Percentiles rank a stretch among this genome's conserved stretches.
Evolutionary conservation across 1,140 invertebrate genomes (phyloP).

Genomic region (Stegodyphus mimosarum): DNA sequence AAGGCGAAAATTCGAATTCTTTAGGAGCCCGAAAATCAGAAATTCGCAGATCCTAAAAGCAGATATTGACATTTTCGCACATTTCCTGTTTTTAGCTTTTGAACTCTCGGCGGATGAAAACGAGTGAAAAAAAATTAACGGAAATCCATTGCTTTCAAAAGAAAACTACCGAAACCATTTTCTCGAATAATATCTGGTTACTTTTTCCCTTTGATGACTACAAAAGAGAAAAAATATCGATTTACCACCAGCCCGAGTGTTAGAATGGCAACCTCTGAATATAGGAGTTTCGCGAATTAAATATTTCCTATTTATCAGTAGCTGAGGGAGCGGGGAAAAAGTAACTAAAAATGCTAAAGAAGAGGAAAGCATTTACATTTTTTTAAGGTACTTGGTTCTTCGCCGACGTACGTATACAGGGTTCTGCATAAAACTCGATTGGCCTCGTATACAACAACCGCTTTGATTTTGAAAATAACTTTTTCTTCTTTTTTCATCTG

Average conservation of each 20-base stretch:
- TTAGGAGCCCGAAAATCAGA: not conserved
- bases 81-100: slow-evolving; percentile 18
- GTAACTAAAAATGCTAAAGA: slow-evolving; percentile 33
- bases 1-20: not conserved
- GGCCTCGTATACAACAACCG: slow-evolving; percentile 16
- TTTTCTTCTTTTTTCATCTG: slow-evolving; percentile 12
- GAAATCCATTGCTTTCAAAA: slow-evolving; percentile 58
- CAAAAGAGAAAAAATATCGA: slow-evolving; percentile 45
- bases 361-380: slow-evolving; percentile 56
- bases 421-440: slow-evolving; percentile 22
- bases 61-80: slow-evolving; percentile 42
- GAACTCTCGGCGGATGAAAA: not conserved
- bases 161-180: slow-evolving; percentile 56
- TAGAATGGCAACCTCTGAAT: slow-evolving; percentile 7
- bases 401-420: not conserved
- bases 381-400: not conserved
- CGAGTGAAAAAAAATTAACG: slow-evolving; percentile 46
- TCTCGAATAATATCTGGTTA: slow-evolving; percentile 60
- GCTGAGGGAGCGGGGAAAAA: not conserved
- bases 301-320: slow-evolving; percentile 59
- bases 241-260: slow-evolving; percentile 4
- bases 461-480: slow-evolving; percentile 51
- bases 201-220: slow-evolving; percentile 58
- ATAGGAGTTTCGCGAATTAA: slow-evolving; percentile 55
- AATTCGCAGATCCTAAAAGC: slow-evolving; percentile 24